phyloP scores from a whole-genome alignment of 2,888 invertebrate species.

The Eilema caniola region DNA sequence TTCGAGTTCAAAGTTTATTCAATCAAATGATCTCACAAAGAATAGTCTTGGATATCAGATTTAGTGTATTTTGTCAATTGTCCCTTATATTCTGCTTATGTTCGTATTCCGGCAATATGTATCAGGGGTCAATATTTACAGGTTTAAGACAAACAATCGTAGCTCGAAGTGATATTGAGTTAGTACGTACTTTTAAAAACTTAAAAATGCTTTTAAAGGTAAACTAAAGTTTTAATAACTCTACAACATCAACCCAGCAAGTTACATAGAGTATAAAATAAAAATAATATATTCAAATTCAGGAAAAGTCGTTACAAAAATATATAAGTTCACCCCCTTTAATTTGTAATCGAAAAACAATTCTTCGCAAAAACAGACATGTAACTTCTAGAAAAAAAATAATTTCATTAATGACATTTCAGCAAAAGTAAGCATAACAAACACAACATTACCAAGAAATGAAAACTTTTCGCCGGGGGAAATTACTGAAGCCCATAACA shows the following conservation, averaged over 20 bases:
- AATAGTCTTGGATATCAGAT: neutral
- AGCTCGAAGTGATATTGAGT: neutral
- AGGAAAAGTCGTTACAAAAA: too few species aligned
- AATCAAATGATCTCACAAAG: neutral
- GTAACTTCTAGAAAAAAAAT: neutral
- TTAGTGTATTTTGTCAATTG: neutral
- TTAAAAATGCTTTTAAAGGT: too few species aligned
- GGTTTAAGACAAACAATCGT: neutral
- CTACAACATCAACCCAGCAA: too few species aligned
- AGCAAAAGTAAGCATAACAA: constrained; percentile 41
- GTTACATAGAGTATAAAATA: too few species aligned
- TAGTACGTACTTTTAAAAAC: too few species aligned
- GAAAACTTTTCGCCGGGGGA: constrained; percentile 70
- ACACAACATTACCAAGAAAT: constrained; percentile 44
- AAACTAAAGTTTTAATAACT: too few species aligned
- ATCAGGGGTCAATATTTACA: neutral
- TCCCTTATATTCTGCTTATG: too few species aligned
- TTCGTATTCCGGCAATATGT: too few species aligned
- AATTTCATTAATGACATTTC: constrained; percentile 40
- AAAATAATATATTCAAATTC: too few species aligned
- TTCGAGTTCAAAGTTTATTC: neutral
- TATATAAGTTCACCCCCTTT: too few species aligned
- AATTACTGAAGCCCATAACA: constrained; percentile 67
- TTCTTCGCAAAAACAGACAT: too few species aligned
- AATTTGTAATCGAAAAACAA: too few species aligned